Conservation (phyloP, 2,888 invertebrate species). For the Ophioninae sp. region DNA sequence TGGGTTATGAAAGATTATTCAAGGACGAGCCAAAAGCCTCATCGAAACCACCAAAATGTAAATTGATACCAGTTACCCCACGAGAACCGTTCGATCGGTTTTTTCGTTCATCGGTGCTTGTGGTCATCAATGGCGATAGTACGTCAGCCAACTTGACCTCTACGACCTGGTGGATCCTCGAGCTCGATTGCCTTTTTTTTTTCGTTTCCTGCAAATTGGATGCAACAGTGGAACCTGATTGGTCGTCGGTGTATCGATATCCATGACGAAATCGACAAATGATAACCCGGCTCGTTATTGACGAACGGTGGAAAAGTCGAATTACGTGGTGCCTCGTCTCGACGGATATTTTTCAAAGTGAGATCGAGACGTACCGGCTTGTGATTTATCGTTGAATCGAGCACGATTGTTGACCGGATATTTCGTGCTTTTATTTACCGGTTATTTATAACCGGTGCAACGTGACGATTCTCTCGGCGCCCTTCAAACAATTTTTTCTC, state of each 20-base stretch:
- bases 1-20: neutral
- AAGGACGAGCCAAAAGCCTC: neutral
- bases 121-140: neutral
- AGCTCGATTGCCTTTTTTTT: neutral
- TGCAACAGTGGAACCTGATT: neutral
- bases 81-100: neutral
- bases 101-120: neutral
- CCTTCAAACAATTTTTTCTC: constrained; percentile 43
- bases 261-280: neutral
- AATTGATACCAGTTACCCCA: neutral
- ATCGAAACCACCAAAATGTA: constrained; percentile 15
- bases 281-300: neutral
- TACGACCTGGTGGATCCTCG: neutral
- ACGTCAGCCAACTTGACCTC: neutral
- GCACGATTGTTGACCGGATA: constrained; percentile 50
- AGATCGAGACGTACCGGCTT: constrained; percentile 33
- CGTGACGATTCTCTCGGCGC: constrained; percentile 49
- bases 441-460: too few relatives aligned
- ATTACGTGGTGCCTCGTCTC: neutral
- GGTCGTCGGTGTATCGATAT: neutral
- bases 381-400: constrained; percentile 50
- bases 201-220: neutral
- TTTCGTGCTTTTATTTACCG: constrained; percentile 43
- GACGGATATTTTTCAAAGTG: neutral
- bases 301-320: neutral